Evolutionary conservation across 2,113 vertebrate genomes (phyloP).

Genomic region (Petroica traversi): DNA sequence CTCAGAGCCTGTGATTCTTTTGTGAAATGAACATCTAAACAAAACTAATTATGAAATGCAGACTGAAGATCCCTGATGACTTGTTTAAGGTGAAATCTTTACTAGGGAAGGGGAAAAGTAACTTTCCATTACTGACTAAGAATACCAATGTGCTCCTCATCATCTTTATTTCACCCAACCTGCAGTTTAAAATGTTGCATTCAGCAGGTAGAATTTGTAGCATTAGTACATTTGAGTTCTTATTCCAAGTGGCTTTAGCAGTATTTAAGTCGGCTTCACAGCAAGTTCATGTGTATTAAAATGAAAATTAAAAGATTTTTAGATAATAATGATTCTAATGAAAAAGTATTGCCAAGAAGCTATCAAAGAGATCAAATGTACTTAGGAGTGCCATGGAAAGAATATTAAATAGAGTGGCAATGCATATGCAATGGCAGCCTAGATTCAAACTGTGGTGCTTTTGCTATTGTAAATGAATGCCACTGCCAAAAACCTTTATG

Average conservation of each 20-base stretch:
- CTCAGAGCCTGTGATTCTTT: neutral
- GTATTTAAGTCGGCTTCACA: neutral
- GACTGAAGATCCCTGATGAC: neutral
- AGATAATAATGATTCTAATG: conserved; percentile 1
- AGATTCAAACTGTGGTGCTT: neutral
- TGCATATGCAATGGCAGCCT: neutral
- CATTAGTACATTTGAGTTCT: neutral
- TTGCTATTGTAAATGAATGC: neutral
- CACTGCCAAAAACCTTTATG: neutral
- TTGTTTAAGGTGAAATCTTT: neutral
- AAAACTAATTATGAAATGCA: neutral
- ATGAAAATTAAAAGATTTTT: conserved; percentile 4
- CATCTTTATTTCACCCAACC: neutral
- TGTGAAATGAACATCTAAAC: neutral
- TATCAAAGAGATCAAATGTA: conserved; percentile 20
- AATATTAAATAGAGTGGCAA: neutral
- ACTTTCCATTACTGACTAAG: neutral
- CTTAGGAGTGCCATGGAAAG: conserved; percentile 12
- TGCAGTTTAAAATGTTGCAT: neutral
- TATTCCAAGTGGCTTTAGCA: neutral
- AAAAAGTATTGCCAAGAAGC: neutral
- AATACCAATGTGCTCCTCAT: neutral
- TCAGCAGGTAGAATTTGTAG: neutral
- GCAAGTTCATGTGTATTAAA: neutral
- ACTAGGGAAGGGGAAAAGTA: neutral